phyloP scores from a whole-genome alignment of 2,888 invertebrate genomes.

The Hedychridium roseum region DNA sequence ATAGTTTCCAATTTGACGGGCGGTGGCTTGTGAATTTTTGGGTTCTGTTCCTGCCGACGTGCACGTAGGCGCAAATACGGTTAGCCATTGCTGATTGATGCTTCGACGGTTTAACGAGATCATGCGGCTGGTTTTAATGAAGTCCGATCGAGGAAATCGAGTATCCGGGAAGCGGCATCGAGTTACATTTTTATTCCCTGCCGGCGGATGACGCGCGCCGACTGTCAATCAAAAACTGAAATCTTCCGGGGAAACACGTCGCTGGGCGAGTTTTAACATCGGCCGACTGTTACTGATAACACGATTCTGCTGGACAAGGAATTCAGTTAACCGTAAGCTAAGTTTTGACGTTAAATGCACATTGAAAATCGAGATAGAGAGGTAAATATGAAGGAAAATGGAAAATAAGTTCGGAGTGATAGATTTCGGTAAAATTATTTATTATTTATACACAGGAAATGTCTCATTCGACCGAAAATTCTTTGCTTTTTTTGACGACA shows the following conservation, averaged over 20 bases:
- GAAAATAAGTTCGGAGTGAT: too few relatives aligned
- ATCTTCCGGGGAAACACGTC: not conserved
- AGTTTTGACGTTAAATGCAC: too few relatives aligned
- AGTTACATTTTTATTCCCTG: not conserved
- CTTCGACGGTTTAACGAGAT: slow-evolving; percentile 23
- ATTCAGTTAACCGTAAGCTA: too few relatives aligned
- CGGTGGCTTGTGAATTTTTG: slow-evolving; percentile 19
- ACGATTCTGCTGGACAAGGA: too few relatives aligned
- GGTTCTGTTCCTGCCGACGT: slow-evolving; percentile 22
- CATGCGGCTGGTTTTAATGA: slow-evolving; percentile 29
- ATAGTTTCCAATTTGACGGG: slow-evolving; percentile 18
- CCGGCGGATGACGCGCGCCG: not conserved
- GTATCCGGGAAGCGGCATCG: slow-evolving; percentile 10
- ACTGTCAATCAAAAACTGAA: not conserved
- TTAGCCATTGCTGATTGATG: slow-evolving; percentile 26
- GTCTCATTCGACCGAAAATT: too few relatives aligned
- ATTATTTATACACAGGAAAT: too few relatives aligned
- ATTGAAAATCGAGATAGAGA: too few relatives aligned
- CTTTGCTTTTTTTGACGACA: too few relatives aligned
- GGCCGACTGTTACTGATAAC: too few relatives aligned
- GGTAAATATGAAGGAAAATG: too few relatives aligned
- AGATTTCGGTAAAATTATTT: too few relatives aligned
- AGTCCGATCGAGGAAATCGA: slow-evolving; percentile 25
- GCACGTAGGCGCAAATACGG: slow-evolving; percentile 25
- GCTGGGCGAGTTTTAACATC: too few relatives aligned